Conservation (phyloP, 1,140 invertebrate species). For the Antheraea mylitta region DNA sequence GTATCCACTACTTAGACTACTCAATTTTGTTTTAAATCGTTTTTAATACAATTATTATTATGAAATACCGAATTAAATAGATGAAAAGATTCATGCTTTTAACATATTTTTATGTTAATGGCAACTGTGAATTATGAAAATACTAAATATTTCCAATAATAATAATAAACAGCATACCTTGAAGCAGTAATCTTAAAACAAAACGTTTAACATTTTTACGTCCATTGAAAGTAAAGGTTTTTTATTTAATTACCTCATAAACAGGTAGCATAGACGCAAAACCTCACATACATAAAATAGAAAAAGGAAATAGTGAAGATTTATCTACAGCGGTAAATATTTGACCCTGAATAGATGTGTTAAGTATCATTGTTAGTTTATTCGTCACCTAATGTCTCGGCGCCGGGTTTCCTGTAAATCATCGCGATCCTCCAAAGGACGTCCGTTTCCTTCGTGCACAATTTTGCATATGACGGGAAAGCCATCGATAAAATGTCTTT, state of each 20-base stretch:
- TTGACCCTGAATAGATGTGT: constrained; percentile 30
- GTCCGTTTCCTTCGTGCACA: constrained; percentile 61
- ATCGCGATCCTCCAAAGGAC: constrained; percentile 52
- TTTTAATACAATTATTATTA: too few relatives aligned
- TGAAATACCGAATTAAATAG: too few relatives aligned
- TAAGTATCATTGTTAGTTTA: constrained; percentile 30
- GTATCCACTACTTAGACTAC: too few relatives aligned
- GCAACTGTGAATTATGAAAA: too few relatives aligned
- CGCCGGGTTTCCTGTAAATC: constrained; percentile 59
- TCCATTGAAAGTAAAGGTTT: neutral
- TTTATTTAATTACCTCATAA: neutral
- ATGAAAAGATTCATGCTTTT: too few relatives aligned
- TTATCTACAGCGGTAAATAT: constrained; percentile 12
- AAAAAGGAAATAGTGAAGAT: neutral
- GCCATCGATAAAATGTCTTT: constrained; percentile 35
- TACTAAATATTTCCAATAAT: too few relatives aligned
- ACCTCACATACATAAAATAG: neutral
- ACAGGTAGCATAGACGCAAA: neutral
- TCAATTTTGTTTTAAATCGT: too few relatives aligned
- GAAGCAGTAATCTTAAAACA: neutral
- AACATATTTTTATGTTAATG: too few relatives aligned
- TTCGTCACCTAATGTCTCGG: constrained; percentile 41
- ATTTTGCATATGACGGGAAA: constrained; percentile 54
- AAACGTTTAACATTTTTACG: neutral
- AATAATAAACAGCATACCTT: too few relatives aligned